Evolutionary conservation across 1,140 invertebrate species (phyloP), one percentile per base, ranked within the genome.

Genomic region (Tribolium castaneum): DNA sequence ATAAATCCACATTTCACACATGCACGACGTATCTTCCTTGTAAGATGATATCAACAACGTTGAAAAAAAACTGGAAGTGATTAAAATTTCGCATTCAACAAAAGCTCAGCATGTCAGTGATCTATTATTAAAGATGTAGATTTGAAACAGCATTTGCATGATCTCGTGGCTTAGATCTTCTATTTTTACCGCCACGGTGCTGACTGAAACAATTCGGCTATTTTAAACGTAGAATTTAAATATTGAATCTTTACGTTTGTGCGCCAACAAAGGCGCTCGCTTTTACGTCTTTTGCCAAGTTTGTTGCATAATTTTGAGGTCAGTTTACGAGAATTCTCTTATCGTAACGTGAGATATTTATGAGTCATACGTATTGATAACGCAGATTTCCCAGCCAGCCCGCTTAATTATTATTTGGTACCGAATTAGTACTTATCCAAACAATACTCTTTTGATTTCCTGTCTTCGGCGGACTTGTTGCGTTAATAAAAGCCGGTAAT

Each of bases 371-470:
- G 16, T 19, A 19, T 19, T 19, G 16, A 19, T 19, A 19, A 19
- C 16, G 2, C 1, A 19, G 51, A 22, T 66, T 19, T 34, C 30
- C 30, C 59, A 66, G 14, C 25, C 25, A 5, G 59, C 59, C 25
- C 59, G 25, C 16, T 22, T 66, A 62, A 62, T 66, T 39, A 66
- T 66, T 25, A 59, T 19, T 59, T 10, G 9, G 25, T 66, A 66
- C 59, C 59, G 12, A 66, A 62, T 62, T 62, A 62, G 56, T 62
- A 62, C 56, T 25, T 62, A 62, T 35, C n/a, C 59, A 66, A 66
- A 66, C 59, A 66, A 66, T 62, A 66, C 59, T n/a, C 3, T n/a
- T n/a, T 10, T 35, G 59, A 66, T 66, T 66, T 66, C 59, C 59
- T 66, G 59, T 66, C n/a, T 66, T 35, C 39, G n/a, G 1, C 52